These are phyloP conservation scores for Alexandromys oeconomus DNA, from an alignment of 2,797 vertebrate genomes.

Conservation along the genomic window DNA sequence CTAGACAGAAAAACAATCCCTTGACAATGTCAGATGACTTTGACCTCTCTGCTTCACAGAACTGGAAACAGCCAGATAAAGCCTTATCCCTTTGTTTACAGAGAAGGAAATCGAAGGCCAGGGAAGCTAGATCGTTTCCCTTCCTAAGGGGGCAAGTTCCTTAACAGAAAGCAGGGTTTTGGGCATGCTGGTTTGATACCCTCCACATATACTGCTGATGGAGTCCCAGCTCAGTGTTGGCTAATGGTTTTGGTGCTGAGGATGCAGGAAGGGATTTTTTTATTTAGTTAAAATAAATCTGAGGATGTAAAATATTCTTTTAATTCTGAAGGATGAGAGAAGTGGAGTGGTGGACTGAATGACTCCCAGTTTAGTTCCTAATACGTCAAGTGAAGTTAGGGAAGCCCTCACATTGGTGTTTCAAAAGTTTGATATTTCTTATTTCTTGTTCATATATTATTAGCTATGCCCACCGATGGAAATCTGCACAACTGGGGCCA, in stretches of 20 bases:
- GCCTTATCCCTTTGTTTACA: constrained; percentile 49
- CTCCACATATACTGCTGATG: neutral
- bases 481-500: constrained; percentile 69
- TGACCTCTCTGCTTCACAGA: constrained; percentile 51
- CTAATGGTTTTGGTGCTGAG: neutral
- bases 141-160: constrained; percentile 38
- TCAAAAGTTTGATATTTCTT: neutral
- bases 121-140: constrained; percentile 31
- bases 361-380: neutral
- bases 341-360: neutral
- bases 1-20: constrained; percentile 49
- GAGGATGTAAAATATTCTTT: neutral
- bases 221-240: neutral
- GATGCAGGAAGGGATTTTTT: neutral
- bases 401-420: neutral
- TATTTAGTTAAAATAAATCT: constrained; percentile 32
- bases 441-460: neutral
- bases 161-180: constrained; percentile 36
- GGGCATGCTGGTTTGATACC: neutral
- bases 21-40: constrained; percentile 21
- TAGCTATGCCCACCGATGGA: neutral
- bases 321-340: neutral
- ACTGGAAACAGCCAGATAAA: constrained; percentile 58
- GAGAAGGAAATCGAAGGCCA: constrained; percentile 30
- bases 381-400: neutral